These are phyloP conservation scores for Nycteola revayana DNA, from an alignment of 2,888 invertebrate genomes.

Conservation along the genomic window DNA sequence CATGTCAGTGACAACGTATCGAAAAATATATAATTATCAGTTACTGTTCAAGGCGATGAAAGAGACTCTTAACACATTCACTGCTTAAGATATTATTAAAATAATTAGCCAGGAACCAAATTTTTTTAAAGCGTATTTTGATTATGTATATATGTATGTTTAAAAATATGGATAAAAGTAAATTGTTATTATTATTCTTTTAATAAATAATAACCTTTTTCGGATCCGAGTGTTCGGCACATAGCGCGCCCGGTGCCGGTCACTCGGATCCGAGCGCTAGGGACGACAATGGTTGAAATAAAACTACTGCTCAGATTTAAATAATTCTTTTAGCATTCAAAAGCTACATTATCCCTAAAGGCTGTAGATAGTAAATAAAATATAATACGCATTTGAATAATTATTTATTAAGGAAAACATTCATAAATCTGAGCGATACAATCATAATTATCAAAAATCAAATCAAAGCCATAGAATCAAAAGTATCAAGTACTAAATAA, in stretches of 20 bases:
- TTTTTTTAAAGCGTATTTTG: slow-evolving; percentile 8
- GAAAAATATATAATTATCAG: no score
- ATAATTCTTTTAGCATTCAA: slow-evolving; percentile 7
- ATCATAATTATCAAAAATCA: slow-evolving; percentile 8
- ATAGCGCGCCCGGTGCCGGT: slow-evolving; percentile 7
- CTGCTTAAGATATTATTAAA: slow-evolving; percentile 9
- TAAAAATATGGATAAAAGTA: slow-evolving; percentile 8
- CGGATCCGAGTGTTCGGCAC: slow-evolving; percentile 13
- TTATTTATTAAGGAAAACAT: slow-evolving; percentile 15
- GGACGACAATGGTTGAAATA: slow-evolving; percentile 6
- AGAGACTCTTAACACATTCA: slow-evolving; percentile 6
- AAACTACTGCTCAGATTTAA: slow-evolving; percentile 4
- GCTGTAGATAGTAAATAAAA: slow-evolving; percentile 8
- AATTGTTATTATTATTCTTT: slow-evolving; percentile 7
- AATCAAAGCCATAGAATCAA: slow-evolving; percentile 5
- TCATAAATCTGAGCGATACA: slow-evolving; percentile 9
- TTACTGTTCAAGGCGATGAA: no score
- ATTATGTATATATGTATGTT: slow-evolving; percentile 6
- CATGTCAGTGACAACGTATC: no score
- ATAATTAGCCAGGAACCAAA: slow-evolving; percentile 8
- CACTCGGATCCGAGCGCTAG: slow-evolving; percentile 11
- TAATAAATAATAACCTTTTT: no score
- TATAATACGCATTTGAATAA: slow-evolving; percentile 10
- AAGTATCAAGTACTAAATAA: slow-evolving; percentile 2
- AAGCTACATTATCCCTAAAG: slow-evolving; percentile 4